Evolutionary conservation across 64 coral and sea anemone species (phyloP).

Genomic region (Stichodactyla mertensii): DNA sequence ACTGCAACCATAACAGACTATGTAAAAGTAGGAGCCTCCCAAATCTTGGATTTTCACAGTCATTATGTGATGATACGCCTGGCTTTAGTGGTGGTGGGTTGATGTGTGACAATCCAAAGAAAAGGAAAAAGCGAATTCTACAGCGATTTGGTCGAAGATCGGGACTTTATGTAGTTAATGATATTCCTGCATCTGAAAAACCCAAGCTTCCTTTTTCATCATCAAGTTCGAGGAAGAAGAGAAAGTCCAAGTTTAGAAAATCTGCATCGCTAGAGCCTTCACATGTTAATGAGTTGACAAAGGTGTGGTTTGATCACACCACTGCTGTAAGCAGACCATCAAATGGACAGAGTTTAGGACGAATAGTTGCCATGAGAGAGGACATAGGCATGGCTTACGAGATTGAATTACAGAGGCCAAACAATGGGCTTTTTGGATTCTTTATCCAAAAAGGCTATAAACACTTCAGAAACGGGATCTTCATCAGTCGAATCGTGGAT

Average conservation of each 20-base stretch:
- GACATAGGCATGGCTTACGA: slow-evolving; percentile 79
- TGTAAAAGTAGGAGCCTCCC: slow-evolving; percentile 50
- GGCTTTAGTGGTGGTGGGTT: slow-evolving; percentile 1
- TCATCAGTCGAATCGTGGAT: slow-evolving; percentile 89
- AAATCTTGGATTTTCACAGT: slow-evolving; percentile 26
- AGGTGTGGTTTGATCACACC: slow-evolving; percentile 77
- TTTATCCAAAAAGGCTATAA: slow-evolving; percentile 92
- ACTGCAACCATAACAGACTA: slow-evolving; percentile 4
- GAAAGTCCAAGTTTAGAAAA: slow-evolving; percentile 44
- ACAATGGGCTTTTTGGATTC: slow-evolving; percentile 76
- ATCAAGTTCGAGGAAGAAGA: slow-evolving; percentile 49
- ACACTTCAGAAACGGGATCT: slow-evolving; percentile 57
- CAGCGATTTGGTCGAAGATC: slow-evolving; percentile 69
- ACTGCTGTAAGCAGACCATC: slow-evolving; percentile 86
- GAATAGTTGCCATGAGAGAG: slow-evolving; percentile 59
- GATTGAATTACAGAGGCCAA: slow-evolving; percentile 71
- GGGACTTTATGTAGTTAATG: slow-evolving; percentile 90
- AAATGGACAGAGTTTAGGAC: slow-evolving; percentile 67
- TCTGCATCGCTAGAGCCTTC: slow-evolving; percentile 43
- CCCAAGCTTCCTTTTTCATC: slow-evolving; percentile 45
- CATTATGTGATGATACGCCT: neutral
- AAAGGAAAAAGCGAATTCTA: slow-evolving; percentile 51
- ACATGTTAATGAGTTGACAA: slow-evolving; percentile 78
- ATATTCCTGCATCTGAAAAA: slow-evolving; percentile 69
- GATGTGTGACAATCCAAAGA: slow-evolving; percentile 46